Conservation (phyloP, 2,888 invertebrate species). For the Apotomis betuletana region DNA sequence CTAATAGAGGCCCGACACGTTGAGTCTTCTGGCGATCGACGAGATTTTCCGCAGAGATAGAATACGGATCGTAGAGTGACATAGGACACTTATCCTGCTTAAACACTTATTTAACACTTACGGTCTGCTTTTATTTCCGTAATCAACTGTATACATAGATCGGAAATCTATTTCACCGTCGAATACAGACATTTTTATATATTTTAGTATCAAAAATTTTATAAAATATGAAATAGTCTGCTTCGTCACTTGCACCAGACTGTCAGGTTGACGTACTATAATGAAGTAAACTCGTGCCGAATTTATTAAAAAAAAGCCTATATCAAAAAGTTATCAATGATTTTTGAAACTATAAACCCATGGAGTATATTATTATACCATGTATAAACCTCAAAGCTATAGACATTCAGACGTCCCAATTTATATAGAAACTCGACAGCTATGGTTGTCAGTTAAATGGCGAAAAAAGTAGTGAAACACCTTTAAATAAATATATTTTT, state of each 20-base stretch:
- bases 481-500: background rate
- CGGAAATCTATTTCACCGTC: slow-evolving; percentile 77
- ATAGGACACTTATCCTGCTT: too few relatives aligned
- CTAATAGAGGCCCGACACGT: too few relatives aligned
- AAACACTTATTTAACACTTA: too few relatives aligned
- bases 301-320: background rate
- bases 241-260: background rate
- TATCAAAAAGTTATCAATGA: background rate
- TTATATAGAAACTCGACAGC: slow-evolving; percentile 17
- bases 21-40: too few relatives aligned
- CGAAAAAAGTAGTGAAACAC: slow-evolving; percentile 13
- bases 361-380: too few relatives aligned
- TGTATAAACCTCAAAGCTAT: too few relatives aligned
- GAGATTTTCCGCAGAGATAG: too few relatives aligned
- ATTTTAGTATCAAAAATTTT: slow-evolving; percentile 5
- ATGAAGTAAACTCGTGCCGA: too few relatives aligned
- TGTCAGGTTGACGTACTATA: background rate
- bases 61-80: too few relatives aligned
- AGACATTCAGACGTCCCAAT: background rate
- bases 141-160: slow-evolving; percentile 73
- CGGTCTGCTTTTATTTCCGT: slow-evolving; percentile 65
- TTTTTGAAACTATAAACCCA: background rate
- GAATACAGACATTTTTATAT: slow-evolving; percentile 70
- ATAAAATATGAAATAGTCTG: background rate
- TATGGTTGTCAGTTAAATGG: background rate